Evolutionary conservation across 2,888 invertebrate genomes (phyloP), one percentile per base, ranked within the genome.

Genomic region (Colletes collaris): DNA sequence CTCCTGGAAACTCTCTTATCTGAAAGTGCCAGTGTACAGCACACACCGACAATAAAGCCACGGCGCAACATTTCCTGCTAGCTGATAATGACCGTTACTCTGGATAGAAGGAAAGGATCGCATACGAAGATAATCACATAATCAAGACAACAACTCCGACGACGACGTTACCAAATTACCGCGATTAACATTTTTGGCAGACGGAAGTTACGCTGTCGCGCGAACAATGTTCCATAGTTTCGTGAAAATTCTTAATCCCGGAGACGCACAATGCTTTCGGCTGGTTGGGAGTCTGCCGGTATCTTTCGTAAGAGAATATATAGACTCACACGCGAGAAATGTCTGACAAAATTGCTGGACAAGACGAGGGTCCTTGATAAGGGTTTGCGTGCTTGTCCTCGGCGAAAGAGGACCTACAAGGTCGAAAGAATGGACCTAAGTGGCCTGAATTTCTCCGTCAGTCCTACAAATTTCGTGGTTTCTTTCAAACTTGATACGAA

Each of bases 1-100:
- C 76, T 70, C 73, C 53, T 75, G 71, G 73, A 73, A 84, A 68
- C 67, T 77, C 75, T 70, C 64, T 84, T 84, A 84, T 84, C 81
- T 81, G 81, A 67, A 76, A 84, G 73, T 68, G 67, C 70, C 62
- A 56, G 70, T 76, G 81, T 73, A 56, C 67, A 63, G 74, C 44
- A 69, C 71, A 65, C 66, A 55, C 60, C 58, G 56, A 63, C 78
- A 78, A 84, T 84, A 84, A 84, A 84, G 55, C 74, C 74, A 59
- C 52, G 53, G 68, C 35, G 72, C 75, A 16, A 50, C 81, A 55
- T 75, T 84, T 81, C 67, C 72, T 59, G 59, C 55, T 50, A 19
- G 53, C 19, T 55, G 49, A 37, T 79, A 71, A 82, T 53, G 72
- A 52, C 19, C 58, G 13, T 16, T 62, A 64, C 65, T 66, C 44